phyloP scores from a whole-genome alignment of 2,888 invertebrate genomes.

The Aromia moschata region DNA sequence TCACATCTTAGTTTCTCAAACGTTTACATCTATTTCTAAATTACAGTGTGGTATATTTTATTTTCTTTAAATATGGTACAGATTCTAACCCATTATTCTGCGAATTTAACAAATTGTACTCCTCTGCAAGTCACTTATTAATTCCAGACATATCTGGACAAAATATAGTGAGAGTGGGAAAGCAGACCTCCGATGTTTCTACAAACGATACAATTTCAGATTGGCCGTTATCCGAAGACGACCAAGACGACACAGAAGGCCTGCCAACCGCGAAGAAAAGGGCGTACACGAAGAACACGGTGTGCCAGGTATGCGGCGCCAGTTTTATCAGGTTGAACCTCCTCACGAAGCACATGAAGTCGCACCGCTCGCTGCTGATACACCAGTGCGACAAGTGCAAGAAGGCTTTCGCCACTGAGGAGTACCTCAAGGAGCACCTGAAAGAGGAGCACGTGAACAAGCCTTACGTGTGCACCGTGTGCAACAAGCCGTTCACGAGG shows the following conservation, averaged over 20 bases:
- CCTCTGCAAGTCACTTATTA: no score
- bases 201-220: background rate
- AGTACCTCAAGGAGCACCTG: constrained; percentile 57
- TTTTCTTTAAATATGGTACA: no score
- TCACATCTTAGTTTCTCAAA: no score
- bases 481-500: constrained; percentile 60
- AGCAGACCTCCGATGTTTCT: background rate
- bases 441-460: constrained; percentile 61
- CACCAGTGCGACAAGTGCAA: constrained; percentile 61
- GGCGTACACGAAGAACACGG: constrained; percentile 51
- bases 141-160: background rate
- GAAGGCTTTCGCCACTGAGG: constrained; percentile 59
- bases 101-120: no score
- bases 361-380: constrained; percentile 59
- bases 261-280: constrained; percentile 34
- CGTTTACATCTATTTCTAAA: no score
- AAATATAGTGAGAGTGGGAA: background rate
- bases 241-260: constrained; percentile 27
- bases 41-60: no score
- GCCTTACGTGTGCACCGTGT: constrained; percentile 61
- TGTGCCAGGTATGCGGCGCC: constrained; percentile 60
- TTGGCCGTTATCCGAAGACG: no score
- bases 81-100: no score
- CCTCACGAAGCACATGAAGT: constrained; percentile 61
- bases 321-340: constrained; percentile 59